Evolutionary conservation across 2,113 vertebrate genomes (phyloP).

Genomic region (Charadrius vociferus): DNA sequence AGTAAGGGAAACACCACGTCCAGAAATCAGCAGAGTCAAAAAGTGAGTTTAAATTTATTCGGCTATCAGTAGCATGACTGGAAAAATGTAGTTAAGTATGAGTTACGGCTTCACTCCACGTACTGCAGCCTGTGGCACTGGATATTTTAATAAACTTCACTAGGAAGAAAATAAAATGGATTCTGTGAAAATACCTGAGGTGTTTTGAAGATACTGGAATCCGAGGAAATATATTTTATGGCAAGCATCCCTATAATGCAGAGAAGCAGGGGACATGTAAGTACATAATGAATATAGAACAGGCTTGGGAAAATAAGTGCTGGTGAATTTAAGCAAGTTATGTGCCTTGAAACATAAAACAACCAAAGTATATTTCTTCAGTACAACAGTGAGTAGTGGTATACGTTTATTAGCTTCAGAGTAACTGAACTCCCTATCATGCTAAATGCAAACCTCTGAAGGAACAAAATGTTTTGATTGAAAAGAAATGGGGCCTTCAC

Average conservation of each 20-base stretch:
- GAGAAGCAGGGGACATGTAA: neutral
- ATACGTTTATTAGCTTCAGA: neutral
- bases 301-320: constrained; percentile 4
- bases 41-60: constrained; percentile 13
- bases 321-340: neutral
- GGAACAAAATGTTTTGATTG: neutral
- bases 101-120: neutral
- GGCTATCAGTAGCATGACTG: neutral
- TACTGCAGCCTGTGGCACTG: neutral
- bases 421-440: neutral
- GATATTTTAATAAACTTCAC: constrained; percentile 56
- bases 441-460: neutral
- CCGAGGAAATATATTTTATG: constrained; percentile 25
- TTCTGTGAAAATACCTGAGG: constrained; percentile 40
- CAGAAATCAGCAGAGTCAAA: neutral
- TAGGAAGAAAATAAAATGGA: constrained; percentile 50
- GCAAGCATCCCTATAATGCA: neutral
- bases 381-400: neutral
- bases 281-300: constrained; percentile 22
- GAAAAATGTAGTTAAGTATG: constrained; percentile 35
- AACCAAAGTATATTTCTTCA: neutral
- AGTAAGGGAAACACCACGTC: neutral
- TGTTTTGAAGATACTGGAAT: constrained; percentile 42
- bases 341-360: constrained; percentile 18
- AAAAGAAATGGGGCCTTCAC: neutral